These are phyloP conservation scores for Melanotaenia parkinsoni DNA, from an alignment of 2,797 vertebrate species.

Conservation along the genomic window DNA sequence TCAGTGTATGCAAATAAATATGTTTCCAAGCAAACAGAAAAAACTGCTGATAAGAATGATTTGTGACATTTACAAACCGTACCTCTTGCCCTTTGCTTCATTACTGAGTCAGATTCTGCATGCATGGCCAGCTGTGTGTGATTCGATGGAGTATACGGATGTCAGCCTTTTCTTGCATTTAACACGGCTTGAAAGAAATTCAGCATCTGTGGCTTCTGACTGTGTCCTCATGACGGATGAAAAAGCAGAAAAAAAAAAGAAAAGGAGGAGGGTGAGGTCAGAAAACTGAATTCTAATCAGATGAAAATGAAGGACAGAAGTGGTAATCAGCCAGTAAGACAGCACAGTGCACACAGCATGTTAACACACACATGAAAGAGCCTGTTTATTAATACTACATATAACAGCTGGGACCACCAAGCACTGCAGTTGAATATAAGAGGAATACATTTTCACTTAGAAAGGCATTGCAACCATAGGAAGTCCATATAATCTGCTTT, in stretches of 20 bases:
- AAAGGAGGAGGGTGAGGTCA: slow-evolving; percentile 20
- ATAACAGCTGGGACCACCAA: slow-evolving; percentile 25
- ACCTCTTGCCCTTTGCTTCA: slow-evolving; percentile 51
- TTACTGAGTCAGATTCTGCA: slow-evolving; percentile 59
- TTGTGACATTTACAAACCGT: slow-evolving; percentile 61
- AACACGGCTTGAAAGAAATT: slow-evolving; percentile 41
- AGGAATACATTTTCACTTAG: background rate
- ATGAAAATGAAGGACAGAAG: slow-evolving; percentile 55
- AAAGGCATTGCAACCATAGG: background rate
- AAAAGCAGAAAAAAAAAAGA: slow-evolving; percentile 7
- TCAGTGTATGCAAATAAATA: slow-evolving; percentile 5
- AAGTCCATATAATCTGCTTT: background rate
- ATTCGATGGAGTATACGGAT: slow-evolving; percentile 37
- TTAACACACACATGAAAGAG: slow-evolving; percentile 27
- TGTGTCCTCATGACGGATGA: slow-evolving; percentile 14
- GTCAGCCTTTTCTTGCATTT: slow-evolving; percentile 39
- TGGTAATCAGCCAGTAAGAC: slow-evolving; percentile 51
- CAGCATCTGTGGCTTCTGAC: slow-evolving; percentile 31
- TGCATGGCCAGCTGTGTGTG: slow-evolving; percentile 50
- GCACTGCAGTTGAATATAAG: slow-evolving; percentile 11
- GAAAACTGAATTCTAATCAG: slow-evolving; percentile 58
- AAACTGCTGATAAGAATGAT: slow-evolving; percentile 53
- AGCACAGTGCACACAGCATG: slow-evolving; percentile 20
- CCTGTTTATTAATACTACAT: slow-evolving; percentile 66
- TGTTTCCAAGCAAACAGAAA: background rate